phyloP scores from a whole-genome alignment of 35 echinoderm and acorn worm genomes.

The Eucidaris tribuloides region DNA sequence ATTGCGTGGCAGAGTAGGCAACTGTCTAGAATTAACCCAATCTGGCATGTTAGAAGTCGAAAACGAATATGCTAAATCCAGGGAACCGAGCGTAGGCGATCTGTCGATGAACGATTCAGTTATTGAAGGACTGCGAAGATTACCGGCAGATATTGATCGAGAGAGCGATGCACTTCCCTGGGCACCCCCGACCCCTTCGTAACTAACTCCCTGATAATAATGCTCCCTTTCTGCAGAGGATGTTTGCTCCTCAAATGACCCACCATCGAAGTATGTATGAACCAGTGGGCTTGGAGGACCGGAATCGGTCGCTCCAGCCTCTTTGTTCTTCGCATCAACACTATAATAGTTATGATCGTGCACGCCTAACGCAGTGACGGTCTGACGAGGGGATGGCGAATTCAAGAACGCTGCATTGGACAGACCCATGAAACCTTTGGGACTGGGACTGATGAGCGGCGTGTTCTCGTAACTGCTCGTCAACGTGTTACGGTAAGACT shows the following conservation, averaged over 20 bases:
- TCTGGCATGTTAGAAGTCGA: constrained; percentile 18
- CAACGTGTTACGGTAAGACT: constrained; percentile 30
- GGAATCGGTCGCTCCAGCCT: not conserved
- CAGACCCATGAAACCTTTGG: constrained; percentile 12
- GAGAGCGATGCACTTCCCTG: constrained; percentile 1
- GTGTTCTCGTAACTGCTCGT: constrained; percentile 77
- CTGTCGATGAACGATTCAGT: constrained; percentile 38
- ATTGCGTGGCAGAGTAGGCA: constrained; percentile 54
- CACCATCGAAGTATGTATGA: not conserved
- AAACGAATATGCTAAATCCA: constrained; percentile 58
- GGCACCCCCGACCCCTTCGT: constrained; percentile 24
- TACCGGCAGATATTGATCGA: constrained; percentile 4
- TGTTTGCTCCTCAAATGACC: not conserved
- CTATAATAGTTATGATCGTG: constrained; percentile 8
- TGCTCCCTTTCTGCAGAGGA: constrained; percentile 44
- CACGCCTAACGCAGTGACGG: not conserved
- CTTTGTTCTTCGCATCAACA: not conserved
- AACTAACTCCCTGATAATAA: constrained; percentile 15
- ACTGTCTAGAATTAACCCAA: constrained; percentile 56
- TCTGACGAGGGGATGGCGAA: constrained; percentile 29
- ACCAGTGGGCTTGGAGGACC: constrained; percentile 3
- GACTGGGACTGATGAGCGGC: constrained; percentile 69
- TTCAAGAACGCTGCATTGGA: constrained; percentile 52
- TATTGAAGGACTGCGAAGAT: constrained; percentile 20
- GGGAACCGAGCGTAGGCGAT: constrained; percentile 68